A percentile compares a stretch with the other conserved stretches of the same genome.
Evolutionary conservation across 2,888 invertebrate species (phyloP).

Genomic region (Heliconius erato): DNA sequence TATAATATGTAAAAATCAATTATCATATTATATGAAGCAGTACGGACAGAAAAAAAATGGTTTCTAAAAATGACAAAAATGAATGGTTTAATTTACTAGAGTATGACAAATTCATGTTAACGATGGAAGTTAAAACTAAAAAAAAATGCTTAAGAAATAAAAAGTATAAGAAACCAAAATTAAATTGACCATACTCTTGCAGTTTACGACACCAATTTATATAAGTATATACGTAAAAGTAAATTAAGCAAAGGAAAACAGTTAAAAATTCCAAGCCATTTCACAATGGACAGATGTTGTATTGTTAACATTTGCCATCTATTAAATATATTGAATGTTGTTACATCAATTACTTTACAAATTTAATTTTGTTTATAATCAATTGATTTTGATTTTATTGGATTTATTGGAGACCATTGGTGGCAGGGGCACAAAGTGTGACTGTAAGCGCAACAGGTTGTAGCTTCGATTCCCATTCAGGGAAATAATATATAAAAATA

Average conservation of each 20-base stretch:
- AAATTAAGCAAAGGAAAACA: conserved; percentile 2
- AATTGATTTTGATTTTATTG: conserved; percentile 3
- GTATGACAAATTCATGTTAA: no score
- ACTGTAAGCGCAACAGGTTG: no score
- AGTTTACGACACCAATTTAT: neutral
- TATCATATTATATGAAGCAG: no score
- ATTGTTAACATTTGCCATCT: conserved; percentile 30
- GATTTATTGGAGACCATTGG: no score
- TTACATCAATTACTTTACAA: conserved; percentile 29
- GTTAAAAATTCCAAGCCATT: conserved; percentile 32
- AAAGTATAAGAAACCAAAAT: neutral
- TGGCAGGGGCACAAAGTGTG: no score
- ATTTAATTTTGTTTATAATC: conserved; percentile 30
- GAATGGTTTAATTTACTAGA: no score
- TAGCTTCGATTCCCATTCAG: no score
- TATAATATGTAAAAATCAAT: no score
- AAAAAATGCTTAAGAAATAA: neutral
- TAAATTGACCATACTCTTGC: neutral
- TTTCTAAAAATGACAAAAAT: no score
- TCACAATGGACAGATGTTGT: conserved; percentile 33
- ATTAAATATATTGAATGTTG: conserved; percentile 31
- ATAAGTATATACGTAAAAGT: neutral
- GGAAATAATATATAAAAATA: no score
- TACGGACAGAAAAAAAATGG: no score
- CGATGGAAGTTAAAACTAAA: neutral